phyloP scores from a whole-genome alignment of 37 sponge, comb jelly and placozoan genomes.

The Crambe crambe region DNA sequence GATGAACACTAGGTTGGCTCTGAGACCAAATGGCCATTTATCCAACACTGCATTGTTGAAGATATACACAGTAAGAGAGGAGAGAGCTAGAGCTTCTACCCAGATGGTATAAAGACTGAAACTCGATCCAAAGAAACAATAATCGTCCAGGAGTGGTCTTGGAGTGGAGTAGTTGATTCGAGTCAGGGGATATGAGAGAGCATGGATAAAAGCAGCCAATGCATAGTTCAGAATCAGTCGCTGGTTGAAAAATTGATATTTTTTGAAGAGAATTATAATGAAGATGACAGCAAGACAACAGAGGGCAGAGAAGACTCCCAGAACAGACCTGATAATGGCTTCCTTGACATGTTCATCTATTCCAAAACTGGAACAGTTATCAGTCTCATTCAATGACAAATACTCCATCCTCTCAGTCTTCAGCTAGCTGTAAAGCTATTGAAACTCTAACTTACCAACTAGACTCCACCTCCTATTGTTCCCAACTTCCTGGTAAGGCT shows the following conservation, averaged over 20 bases:
- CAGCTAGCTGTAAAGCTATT: too few relatives aligned
- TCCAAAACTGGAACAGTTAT: background rate
- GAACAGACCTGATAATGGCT: slow-evolving; percentile 1
- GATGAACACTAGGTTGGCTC: too few relatives aligned
- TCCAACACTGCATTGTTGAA: slow-evolving; percentile 5
- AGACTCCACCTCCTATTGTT: too few relatives aligned
- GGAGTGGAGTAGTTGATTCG: slow-evolving; percentile 24
- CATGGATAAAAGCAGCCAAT: slow-evolving; percentile 25
- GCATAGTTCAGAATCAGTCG: slow-evolving; percentile 35
- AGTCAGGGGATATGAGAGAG: slow-evolving; percentile 17
- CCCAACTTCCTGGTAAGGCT: too few relatives aligned
- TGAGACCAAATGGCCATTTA: too few relatives aligned
- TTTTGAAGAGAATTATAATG: slow-evolving; percentile 41
- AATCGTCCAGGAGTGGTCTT: slow-evolving; percentile 6
- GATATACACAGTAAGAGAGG: background rate
- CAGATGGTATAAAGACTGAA: slow-evolving; percentile 34
- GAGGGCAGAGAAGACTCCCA: slow-evolving; percentile 17
- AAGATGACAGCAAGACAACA: slow-evolving; percentile 22
- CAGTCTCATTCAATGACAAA: too few relatives aligned
- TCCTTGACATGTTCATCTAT: background rate
- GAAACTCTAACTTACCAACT: too few relatives aligned
- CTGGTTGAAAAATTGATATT: slow-evolving; percentile 35
- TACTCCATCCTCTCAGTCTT: too few relatives aligned
- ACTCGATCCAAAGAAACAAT: slow-evolving; percentile 35
- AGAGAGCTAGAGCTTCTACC: slow-evolving; percentile 8